Base-by-base conservation (phyloP, 2,888 invertebrate species). In the Nymphalis polychloros region DNA sequence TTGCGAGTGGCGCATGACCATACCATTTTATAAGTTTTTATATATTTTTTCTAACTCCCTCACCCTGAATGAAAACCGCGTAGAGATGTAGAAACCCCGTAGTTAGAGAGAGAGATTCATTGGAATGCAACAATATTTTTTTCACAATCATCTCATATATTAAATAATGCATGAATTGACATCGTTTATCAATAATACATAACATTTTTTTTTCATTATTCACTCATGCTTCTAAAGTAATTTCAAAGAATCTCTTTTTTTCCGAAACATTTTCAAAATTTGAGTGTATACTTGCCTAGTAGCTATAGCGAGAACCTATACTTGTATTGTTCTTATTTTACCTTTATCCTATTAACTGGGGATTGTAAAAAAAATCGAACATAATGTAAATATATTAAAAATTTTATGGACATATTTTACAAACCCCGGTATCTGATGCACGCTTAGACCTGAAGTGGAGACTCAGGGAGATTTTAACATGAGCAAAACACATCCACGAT, bases 251-350 rank as follows among this genome's bases (percentile, higher is more conserved):
- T 91, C 90, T 90, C 90, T 76, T 74, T 41, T 41, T 79, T 78
- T 69, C 67, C 70, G 72, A 80, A 80, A 78, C 81, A 82, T 77
- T 81, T 75, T 64, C 79, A 76, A 79, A 78, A 69, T 66, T 79
- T 88, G 81, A 79, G 82, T 90, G 88, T 90, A 81, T 85, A 92
- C 92, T 92, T 92, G 92, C 92, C 87, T 88, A 90, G 92, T 92
- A 92, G 92, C 92, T 92, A 92, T 92, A 90, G 92, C 92, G 91
- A 82, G 73, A 84, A 90, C 82, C 84, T 85, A 77, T 82, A 82
- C 82, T 81, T 85, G 78, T 86, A 76, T 81, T 81, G 81, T 84
- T 79, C 81, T 84, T 84, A 84, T 63, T 84, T 83, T 84, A 86
- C 86, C 84, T 88, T 75, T 83, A 80, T 84, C 86, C 87, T 81